Percentiles rank a stretch among this genome's conserved stretches.
These are phyloP conservation scores for Germaria angustata DNA, from an alignment of 2,888 invertebrate genomes.

Conservation along the genomic window DNA sequence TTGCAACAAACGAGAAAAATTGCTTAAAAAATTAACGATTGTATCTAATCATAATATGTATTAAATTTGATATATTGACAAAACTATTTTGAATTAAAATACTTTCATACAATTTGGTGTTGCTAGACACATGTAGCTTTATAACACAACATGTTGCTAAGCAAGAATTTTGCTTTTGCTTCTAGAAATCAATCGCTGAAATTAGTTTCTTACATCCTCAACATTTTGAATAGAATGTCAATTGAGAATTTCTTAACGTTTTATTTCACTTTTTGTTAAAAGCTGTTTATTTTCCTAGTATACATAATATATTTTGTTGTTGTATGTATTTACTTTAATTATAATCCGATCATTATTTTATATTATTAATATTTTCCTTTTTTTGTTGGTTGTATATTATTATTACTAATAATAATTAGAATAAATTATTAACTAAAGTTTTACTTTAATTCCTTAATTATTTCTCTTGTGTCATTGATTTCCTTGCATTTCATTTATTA, in stretches of 20 bases:
- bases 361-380: constrained; percentile 64
- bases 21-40: no score
- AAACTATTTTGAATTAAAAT: no score
- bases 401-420: constrained; percentile 56
- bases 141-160: no score
- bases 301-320: constrained; percentile 67
- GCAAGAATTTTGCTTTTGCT: no score
- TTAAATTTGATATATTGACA: no score
- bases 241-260: constrained; percentile 19
- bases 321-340: constrained; percentile 55
- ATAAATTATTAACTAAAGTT: constrained; percentile 68
- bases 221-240: neutral
- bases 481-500: constrained; percentile 63
- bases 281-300: constrained; percentile 54
- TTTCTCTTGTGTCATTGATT: constrained; percentile 64
- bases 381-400: constrained; percentile 62
- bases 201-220: neutral
- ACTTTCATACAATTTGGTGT: no score
- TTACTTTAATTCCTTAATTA: constrained; percentile 68
- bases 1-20: no score
- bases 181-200: neutral
- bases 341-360: constrained; percentile 65
- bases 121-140: no score
- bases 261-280: constrained; percentile 31
- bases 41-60: no score